These are phyloP conservation scores for Sylvia borin DNA, from an alignment of 2,797 vertebrate genomes.

Conservation along the genomic window DNA sequence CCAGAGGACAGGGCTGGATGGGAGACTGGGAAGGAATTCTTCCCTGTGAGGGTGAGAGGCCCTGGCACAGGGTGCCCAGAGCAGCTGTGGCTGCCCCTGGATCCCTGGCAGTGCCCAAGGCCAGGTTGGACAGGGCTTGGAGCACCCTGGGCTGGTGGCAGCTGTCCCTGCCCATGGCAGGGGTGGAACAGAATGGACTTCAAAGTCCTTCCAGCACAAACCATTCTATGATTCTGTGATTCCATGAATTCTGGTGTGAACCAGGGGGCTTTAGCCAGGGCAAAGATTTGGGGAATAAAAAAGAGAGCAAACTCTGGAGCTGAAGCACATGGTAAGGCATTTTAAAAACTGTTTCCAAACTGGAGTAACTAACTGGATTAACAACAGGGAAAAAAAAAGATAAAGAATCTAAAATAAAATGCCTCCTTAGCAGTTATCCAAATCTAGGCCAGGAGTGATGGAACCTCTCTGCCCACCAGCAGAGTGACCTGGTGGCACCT, in stretches of 20 bases:
- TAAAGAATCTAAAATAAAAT: not conserved
- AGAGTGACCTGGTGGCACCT: not conserved
- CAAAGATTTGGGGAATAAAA: not conserved
- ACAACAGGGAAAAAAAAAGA: not conserved
- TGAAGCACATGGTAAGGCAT: not conserved
- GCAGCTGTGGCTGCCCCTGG: not conserved
- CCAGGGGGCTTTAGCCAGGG: fast-evolving
- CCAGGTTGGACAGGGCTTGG: fast-evolving
- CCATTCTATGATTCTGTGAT: not conserved
- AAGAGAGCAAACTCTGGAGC: not conserved
- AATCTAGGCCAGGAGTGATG: not conserved
- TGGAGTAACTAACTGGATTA: not conserved
- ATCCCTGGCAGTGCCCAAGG: fast-evolving
- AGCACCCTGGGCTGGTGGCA: fast-evolving
- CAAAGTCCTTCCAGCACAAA: not conserved
- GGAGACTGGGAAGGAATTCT: not conserved
- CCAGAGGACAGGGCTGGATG: fast-evolving
- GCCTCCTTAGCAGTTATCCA: not conserved
- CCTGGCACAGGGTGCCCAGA: not conserved
- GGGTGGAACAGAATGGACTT: not conserved
- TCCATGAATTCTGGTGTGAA: not conserved
- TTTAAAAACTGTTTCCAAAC: not conserved
- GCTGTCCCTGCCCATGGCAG: not conserved
- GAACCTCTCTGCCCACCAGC: not conserved
- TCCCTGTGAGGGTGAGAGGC: fast-evolving